A percentile compares a stretch with the other conserved stretches of the same genome.
These are phyloP conservation scores for Listronotus bonariensis DNA, from an alignment of 1,140 invertebrate species.

Conservation along the genomic window DNA sequence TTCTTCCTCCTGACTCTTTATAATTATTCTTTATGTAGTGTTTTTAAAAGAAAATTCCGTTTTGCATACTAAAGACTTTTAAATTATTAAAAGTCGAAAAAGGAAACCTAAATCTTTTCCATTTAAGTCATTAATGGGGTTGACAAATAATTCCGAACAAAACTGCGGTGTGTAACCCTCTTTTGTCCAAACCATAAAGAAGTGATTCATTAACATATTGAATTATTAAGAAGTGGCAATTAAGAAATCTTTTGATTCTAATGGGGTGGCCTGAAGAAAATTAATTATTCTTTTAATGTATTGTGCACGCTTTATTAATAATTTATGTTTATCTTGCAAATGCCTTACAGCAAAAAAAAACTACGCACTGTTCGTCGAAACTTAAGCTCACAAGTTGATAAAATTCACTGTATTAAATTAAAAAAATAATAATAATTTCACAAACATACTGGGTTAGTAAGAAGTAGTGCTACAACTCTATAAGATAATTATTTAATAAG, in stretches of 20 bases:
- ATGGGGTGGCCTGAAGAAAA: conserved; percentile 21
- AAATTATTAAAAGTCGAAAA: conserved; percentile 22
- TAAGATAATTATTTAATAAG: no score
- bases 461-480: no score
- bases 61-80: not conserved
- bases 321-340: no score
- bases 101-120: conserved; percentile 20
- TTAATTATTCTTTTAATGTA: conserved; percentile 36
- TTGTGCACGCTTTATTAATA: not conserved
- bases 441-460: no score
- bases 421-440: no score
- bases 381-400: no score
- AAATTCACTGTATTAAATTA: no score
- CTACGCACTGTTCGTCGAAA: no score
- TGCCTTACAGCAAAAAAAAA: no score
- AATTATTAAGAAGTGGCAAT: conserved; percentile 42
- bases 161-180: conserved; percentile 19
- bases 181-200: conserved; percentile 35
- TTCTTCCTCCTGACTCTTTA: no score
- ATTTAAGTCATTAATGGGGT: conserved; percentile 19
- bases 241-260: conserved; percentile 31
- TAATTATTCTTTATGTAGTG: no score
- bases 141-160: conserved; percentile 37
- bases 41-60: no score
- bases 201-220: conserved; percentile 43